Percentiles rank a stretch among this genome's conserved stretches.
phyloP scores from a whole-genome alignment of 1,140 invertebrate genomes.

The Portunus trituberculatus region DNA sequence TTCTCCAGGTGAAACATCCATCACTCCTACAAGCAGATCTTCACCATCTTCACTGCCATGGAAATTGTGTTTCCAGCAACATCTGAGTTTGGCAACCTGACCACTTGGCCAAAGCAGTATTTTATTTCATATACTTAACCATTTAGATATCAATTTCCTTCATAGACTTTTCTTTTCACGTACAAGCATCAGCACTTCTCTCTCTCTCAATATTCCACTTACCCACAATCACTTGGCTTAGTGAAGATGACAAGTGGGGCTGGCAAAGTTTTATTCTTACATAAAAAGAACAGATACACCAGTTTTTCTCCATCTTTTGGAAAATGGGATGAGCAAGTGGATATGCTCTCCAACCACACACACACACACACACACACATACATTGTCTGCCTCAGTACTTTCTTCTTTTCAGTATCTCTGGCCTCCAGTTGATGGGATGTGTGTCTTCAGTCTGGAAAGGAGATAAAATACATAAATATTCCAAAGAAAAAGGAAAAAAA shows the following conservation, averaged over 20 bases:
- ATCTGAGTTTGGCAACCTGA: too few species aligned
- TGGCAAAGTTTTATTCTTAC: constrained; percentile 32
- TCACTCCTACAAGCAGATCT: too few species aligned
- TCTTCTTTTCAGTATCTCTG: constrained; percentile 94
- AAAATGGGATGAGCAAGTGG: background rate
- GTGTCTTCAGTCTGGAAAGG: constrained; percentile 91
- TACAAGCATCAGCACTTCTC: too few species aligned
- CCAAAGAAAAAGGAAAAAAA: too few species aligned
- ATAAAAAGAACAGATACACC: background rate
- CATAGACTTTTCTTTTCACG: too few species aligned
- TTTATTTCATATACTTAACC: too few species aligned
- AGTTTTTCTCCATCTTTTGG: background rate
- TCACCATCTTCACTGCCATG: too few species aligned
- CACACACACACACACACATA: background rate
- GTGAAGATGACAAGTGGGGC: background rate
- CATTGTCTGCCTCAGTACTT: constrained; percentile 86
- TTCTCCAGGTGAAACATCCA: too few species aligned
- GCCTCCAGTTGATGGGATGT: constrained; percentile 98
- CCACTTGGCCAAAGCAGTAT: too few species aligned
- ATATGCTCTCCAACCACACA: background rate
- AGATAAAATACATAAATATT: constrained; percentile 55
- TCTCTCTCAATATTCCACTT: too few species aligned
- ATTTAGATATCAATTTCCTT: too few species aligned
- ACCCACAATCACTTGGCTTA: background rate
- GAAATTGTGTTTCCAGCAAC: too few species aligned